These are phyloP conservation scores for Acronicta leporina DNA, from an alignment of 2,888 invertebrate species.

Conservation along the genomic window DNA sequence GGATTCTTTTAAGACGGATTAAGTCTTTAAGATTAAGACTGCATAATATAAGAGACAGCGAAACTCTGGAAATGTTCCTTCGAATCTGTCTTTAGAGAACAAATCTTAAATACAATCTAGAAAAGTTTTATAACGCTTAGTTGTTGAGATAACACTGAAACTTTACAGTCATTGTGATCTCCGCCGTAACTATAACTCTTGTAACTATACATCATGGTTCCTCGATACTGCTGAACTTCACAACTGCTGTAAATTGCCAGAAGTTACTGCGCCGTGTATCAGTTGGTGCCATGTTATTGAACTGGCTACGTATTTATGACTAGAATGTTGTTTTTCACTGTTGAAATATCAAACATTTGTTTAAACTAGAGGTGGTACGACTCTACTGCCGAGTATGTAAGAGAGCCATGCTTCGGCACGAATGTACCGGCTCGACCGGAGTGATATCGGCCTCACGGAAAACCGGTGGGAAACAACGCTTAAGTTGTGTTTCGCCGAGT, in stretches of 20 bases:
- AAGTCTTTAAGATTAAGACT: conserved; percentile 15
- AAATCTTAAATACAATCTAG: conserved; percentile 8
- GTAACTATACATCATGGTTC: conserved; percentile 2
- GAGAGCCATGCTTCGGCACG: too few species aligned
- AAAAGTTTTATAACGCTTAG: conserved; percentile 19
- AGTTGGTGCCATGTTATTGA: conserved; percentile 26
- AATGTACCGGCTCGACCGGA: too few species aligned
- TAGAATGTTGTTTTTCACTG: too few species aligned
- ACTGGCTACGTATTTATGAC: conserved; percentile 5
- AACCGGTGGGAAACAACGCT: too few species aligned
- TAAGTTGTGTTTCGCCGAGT: too few species aligned
- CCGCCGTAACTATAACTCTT: background rate
- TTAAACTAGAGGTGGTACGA: background rate
- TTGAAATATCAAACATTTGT: background rate
- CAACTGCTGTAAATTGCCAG: conserved; percentile 23
- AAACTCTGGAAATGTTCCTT: conserved; percentile 15
- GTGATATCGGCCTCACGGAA: too few species aligned
- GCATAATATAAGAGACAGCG: conserved; percentile 11
- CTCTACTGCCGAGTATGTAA: too few species aligned
- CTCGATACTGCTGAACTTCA: conserved; percentile 12
- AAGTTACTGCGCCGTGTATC: conserved; percentile 17
- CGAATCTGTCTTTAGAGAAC: conserved; percentile 2
- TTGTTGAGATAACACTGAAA: background rate
- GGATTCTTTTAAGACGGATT: conserved; percentile 29
- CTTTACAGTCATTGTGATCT: background rate